These are phyloP conservation scores for Lasioglossum villosulum DNA, from an alignment of 2,888 invertebrate genomes.

Conservation along the genomic window DNA sequence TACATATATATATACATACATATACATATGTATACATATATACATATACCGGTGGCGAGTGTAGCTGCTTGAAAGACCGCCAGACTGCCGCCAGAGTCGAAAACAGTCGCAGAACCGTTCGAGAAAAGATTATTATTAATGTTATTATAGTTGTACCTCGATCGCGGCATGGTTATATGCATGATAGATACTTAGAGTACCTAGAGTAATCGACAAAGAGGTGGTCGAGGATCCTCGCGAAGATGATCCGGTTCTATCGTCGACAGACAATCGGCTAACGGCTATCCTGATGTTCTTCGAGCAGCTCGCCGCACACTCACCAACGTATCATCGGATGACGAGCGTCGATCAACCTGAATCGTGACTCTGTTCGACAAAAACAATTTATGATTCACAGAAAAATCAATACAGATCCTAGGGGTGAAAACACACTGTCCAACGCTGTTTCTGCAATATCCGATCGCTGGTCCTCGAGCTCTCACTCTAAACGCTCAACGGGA, in stretches of 20 bases:
- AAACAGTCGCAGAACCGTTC: not conserved
- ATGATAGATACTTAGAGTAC: slow-evolving; percentile 48
- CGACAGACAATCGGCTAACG: not conserved
- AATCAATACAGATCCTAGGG: not conserved
- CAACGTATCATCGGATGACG: slow-evolving; percentile 36
- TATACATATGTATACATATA: slow-evolving; percentile 35
- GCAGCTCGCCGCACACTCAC: slow-evolving; percentile 61
- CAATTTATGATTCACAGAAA: not conserved
- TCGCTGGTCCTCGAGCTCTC: not conserved
- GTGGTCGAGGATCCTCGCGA: slow-evolving; percentile 14
- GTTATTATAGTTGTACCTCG: slow-evolving; percentile 19
- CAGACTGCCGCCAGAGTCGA: slow-evolving; percentile 50
- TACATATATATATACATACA: slow-evolving; percentile 38
- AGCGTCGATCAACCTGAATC: slow-evolving; percentile 57
- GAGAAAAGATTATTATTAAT: not conserved
- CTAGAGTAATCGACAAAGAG: not conserved
- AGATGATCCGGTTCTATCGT: not conserved
- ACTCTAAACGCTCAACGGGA: too few relatives aligned
- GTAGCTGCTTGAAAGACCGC: slow-evolving; percentile 65
- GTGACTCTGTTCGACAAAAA: not conserved
- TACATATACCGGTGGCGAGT: slow-evolving; percentile 52
- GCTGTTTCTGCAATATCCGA: not conserved
- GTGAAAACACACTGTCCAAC: not conserved
- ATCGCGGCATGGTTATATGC: slow-evolving; percentile 52
- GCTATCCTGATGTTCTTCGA: slow-evolving; percentile 59